A percentile compares a stretch with the other conserved stretches of the same genome.
These are phyloP conservation scores for Pogonocichla stellata DNA, from an alignment of 2,113 vertebrate species.

Conservation along the genomic window DNA sequence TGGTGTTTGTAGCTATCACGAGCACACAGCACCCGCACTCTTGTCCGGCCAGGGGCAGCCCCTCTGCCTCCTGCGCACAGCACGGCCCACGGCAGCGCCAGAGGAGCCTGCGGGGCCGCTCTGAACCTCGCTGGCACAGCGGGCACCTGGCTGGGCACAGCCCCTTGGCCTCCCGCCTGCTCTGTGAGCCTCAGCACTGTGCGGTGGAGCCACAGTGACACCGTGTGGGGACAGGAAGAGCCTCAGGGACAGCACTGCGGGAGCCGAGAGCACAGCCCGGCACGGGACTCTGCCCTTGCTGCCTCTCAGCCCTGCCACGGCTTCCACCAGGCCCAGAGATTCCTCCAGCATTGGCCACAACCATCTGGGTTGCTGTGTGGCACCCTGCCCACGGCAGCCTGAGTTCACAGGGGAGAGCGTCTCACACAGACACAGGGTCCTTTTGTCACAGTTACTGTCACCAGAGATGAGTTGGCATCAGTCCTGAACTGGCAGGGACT, in stretches of 20 bases:
- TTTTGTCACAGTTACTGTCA: not conserved
- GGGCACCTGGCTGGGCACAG: not conserved
- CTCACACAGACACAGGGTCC: not conserved
- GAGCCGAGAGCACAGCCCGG: not conserved
- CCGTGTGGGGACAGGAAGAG: not conserved
- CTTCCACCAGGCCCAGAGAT: not conserved
- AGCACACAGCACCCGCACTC: not conserved
- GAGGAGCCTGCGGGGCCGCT: not conserved
- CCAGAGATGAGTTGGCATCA: not conserved
- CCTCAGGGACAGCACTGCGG: not conserved
- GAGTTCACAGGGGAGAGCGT: not conserved
- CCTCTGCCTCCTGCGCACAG: not conserved
- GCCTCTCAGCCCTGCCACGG: not conserved
- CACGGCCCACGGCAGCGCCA: not conserved
- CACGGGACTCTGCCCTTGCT: not conserved
- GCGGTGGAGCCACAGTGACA: not conserved
- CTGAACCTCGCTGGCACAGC: not conserved
- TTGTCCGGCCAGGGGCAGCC: not conserved
- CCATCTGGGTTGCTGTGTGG: not conserved
- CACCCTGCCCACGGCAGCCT: not conserved
- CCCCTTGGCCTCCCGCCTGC: not conserved
- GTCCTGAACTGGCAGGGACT: not conserved
- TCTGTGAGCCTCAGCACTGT: not conserved
- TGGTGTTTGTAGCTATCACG: not conserved
- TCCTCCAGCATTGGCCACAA: not conserved